phyloP scores from a whole-genome alignment of 2,888 invertebrate species.

The Synergus laeviventris region DNA sequence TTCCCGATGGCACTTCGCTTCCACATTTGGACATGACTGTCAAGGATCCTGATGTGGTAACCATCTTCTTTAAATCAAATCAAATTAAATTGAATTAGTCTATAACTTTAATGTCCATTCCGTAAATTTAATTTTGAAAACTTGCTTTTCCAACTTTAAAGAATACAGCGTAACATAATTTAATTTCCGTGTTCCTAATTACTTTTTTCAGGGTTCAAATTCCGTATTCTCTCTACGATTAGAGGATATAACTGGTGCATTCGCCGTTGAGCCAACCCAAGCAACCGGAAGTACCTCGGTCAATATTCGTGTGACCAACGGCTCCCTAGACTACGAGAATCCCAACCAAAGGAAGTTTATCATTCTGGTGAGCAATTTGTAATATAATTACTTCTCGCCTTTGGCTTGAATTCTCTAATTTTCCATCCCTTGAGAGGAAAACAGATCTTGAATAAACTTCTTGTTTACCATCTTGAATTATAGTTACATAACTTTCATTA shows the following conservation, averaged over 20 bases:
- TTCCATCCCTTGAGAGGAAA: neutral
- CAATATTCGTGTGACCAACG: constrained; percentile 88
- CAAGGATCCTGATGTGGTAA: constrained; percentile 90
- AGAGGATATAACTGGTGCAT: constrained; percentile 88
- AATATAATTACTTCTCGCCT: constrained; percentile 32
- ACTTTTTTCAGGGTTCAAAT: constrained; percentile 83
- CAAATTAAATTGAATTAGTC: constrained; percentile 24
- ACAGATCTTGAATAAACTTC: constrained; percentile 7
- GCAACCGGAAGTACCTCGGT: constrained; percentile 90
- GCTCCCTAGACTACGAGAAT: constrained; percentile 91
- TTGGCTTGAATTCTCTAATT: constrained; percentile 11
- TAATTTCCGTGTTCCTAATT: neutral
- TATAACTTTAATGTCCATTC: constrained; percentile 23
- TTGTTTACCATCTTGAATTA: constrained; percentile 13
- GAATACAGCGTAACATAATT: neutral
- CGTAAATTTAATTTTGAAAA: neutral
- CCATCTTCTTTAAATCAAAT: constrained; percentile 61
- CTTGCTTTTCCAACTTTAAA: neutral
- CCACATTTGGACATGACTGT: constrained; percentile 91
- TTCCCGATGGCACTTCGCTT: constrained; percentile 87
- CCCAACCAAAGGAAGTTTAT: constrained; percentile 95
- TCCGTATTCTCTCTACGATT: constrained; percentile 88
- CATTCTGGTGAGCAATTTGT: constrained; percentile 80
- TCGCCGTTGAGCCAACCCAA: constrained; percentile 88
- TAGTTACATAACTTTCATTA: neutral